Evolutionary conservation across 1,140 invertebrate species (phyloP).

Genomic region (Formica exsecta): DNA sequence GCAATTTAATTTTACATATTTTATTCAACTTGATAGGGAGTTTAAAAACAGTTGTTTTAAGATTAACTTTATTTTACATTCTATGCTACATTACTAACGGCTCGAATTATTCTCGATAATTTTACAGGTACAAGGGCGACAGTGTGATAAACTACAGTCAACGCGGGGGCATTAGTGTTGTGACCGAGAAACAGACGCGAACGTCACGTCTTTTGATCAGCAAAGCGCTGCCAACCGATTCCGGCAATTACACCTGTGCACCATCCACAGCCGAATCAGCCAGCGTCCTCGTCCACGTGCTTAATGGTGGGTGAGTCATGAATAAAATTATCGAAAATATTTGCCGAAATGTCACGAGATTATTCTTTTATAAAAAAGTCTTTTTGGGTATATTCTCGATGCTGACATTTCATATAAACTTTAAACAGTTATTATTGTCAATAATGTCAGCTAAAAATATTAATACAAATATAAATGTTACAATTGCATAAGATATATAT

Average conservation of each 20-base stretch:
- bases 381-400: not conserved
- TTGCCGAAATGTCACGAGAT: constrained; percentile 12
- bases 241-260: constrained; percentile 95
- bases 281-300: constrained; percentile 88
- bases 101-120: constrained; percentile 12
- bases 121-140: constrained; percentile 90
- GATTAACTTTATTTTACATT: not conserved
- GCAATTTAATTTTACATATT: not conserved
- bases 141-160: constrained; percentile 96
- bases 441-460: not conserved
- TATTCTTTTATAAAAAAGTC: not conserved
- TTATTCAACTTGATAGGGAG: not conserved
- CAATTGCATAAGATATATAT: constrained; percentile 23
- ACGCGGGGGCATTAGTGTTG: constrained; percentile 93
- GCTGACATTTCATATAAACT: constrained; percentile 34
- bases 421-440: not conserved
- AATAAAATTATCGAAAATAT: constrained; percentile 38
- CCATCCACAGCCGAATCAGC: constrained; percentile 88
- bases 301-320: constrained; percentile 87
- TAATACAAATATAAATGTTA: not conserved
- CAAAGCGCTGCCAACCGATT: constrained; percentile 91
- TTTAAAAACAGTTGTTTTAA: not conserved
- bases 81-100: not conserved
- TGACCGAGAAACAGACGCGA: constrained; percentile 94
- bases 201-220: constrained; percentile 94